phyloP scores from a whole-genome alignment of 2,797 vertebrate species.

The Psittacula derbiana region DNA sequence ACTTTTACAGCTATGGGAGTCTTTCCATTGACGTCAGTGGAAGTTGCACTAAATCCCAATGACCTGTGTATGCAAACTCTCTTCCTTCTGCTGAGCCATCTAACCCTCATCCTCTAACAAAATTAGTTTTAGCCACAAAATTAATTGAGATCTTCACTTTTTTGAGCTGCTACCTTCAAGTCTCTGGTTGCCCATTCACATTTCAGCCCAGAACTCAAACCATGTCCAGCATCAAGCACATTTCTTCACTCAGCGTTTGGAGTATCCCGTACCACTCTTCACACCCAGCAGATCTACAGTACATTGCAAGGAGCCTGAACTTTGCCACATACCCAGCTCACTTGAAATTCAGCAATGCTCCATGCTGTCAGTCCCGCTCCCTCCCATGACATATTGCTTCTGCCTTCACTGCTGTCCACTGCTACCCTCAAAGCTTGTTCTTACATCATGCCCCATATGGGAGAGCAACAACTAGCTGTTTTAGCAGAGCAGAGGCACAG shows the following conservation, averaged over 20 bases:
- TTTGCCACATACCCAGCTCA: neutral
- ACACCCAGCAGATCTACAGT: neutral
- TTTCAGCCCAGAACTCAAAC: neutral
- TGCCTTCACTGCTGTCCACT: neutral
- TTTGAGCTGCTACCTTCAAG: neutral
- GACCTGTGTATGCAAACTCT: neutral
- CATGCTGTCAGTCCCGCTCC: neutral
- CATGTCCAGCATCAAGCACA: rapidly evolving
- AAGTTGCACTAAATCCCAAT: neutral
- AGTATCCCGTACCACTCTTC: neutral
- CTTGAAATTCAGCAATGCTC: neutral
- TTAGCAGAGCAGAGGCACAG: neutral
- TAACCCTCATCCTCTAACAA: neutral
- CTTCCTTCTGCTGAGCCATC: neutral
- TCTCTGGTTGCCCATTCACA: neutral
- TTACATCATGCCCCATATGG: rapidly evolving
- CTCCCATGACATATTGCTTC: rapidly evolving
- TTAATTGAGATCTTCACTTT: neutral
- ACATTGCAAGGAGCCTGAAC: neutral
- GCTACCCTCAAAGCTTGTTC: neutral
- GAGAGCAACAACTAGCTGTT: neutral
- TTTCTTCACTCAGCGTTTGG: neutral
- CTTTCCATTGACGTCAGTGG: neutral
- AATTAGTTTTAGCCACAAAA: neutral
- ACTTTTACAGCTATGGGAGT: neutral